Evolutionary conservation across 2,113 vertebrate genomes (phyloP).

Genomic region (Laterallus jamaicensis): DNA sequence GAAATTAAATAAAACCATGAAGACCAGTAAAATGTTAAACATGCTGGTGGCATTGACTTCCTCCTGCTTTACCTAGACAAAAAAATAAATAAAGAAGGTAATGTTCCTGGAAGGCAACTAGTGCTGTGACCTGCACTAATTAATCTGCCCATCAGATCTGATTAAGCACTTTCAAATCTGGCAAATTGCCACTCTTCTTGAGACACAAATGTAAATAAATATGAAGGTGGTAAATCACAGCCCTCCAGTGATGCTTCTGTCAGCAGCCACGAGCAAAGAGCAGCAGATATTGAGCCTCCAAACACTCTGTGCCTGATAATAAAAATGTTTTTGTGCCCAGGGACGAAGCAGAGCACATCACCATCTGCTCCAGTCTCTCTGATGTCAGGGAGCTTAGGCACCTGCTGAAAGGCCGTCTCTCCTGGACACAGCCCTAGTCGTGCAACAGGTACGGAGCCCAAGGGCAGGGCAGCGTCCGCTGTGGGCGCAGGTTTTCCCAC

Average conservation of each 20-base stretch:
- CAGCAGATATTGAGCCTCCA: neutral
- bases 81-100: neutral
- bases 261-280: neutral
- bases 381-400: neutral
- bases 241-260: neutral
- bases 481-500: accelerated
- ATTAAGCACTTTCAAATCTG: slow-evolving; percentile 52
- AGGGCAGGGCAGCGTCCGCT: neutral
- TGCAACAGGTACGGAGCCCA: neutral
- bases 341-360: neutral
- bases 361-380: neutral
- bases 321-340: neutral
- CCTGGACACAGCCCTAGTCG: neutral
- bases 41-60: slow-evolving; percentile 15
- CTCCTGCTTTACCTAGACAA: slow-evolving; percentile 50
- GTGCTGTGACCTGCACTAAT: neutral
- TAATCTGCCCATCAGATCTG: slow-evolving; percentile 27
- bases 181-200: slow-evolving; percentile 52
- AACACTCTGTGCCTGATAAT: neutral
- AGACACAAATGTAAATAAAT: slow-evolving; percentile 44
- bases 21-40: slow-evolving; percentile 33
- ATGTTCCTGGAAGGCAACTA: slow-evolving; percentile 26
- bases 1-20: slow-evolving; percentile 6
- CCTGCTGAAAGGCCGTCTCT: neutral
- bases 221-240: neutral